Percentiles rank a stretch among this genome's conserved stretches.
Evolutionary conservation across 2,113 vertebrate species (phyloP).

Genomic region (Ptilorrhoa leucosticta): DNA sequence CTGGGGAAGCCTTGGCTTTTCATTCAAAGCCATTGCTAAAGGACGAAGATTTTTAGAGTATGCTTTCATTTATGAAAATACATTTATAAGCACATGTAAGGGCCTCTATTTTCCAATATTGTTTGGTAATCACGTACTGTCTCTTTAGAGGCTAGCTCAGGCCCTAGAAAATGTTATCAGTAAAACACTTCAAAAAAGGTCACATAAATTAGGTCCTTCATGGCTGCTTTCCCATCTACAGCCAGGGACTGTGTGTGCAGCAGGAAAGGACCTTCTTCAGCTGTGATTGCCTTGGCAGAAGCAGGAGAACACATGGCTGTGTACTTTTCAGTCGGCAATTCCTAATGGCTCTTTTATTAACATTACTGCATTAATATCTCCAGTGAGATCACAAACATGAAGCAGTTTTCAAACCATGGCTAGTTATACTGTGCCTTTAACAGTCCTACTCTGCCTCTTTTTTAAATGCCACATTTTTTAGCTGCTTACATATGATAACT

Average conservation of each 20-base stretch:
- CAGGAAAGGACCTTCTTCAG: background rate
- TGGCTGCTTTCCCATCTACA: background rate
- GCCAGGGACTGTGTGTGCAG: background rate
- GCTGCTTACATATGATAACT: background rate
- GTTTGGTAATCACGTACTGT: background rate
- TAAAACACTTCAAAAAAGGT: background rate
- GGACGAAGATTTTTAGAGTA: background rate
- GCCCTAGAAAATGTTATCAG: background rate
- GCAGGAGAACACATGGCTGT: background rate
- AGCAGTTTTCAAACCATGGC: background rate
- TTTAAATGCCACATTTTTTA: background rate
- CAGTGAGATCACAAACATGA: background rate
- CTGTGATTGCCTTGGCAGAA: background rate
- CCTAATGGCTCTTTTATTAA: background rate
- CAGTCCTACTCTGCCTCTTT: background rate
- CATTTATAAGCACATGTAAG: background rate
- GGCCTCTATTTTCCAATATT: background rate
- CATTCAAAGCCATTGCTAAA: background rate
- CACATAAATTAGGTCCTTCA: background rate
- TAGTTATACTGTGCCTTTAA: background rate
- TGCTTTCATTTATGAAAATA: background rate
- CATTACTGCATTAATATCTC: background rate
- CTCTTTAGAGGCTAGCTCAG: background rate
- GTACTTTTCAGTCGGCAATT: background rate
- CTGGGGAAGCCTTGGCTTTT: background rate